These are phyloP conservation scores for Phalangium opilio DNA, from an alignment of 2,888 invertebrate species.

Conservation along the genomic window DNA sequence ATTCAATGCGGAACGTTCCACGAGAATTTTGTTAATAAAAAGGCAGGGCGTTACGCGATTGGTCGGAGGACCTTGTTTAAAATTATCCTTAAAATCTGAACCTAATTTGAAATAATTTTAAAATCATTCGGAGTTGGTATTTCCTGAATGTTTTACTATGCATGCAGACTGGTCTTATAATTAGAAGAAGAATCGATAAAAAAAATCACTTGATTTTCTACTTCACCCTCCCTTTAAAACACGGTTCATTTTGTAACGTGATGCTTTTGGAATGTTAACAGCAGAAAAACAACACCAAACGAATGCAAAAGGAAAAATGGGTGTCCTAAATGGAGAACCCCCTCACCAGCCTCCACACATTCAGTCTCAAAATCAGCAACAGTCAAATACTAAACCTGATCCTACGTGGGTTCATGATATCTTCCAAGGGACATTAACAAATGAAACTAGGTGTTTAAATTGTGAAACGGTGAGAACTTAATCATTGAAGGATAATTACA, in stretches of 20 bases:
- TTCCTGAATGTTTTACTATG: too few species aligned
- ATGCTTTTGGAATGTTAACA: slow-evolving; percentile 22
- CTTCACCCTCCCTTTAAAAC: slow-evolving; percentile 10
- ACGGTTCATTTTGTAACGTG: slow-evolving; percentile 8
- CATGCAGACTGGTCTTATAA: too few species aligned
- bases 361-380: slow-evolving; percentile 2
- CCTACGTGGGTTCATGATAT: slow-evolving; percentile 99
- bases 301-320: slow-evolving; percentile 12
- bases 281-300: slow-evolving; percentile 49
- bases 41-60: too few species aligned
- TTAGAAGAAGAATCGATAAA: too few species aligned
- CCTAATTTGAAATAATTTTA: too few species aligned
- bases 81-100: too few species aligned
- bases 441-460: slow-evolving; percentile 96
- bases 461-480: slow-evolving; percentile 77
- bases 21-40: too few species aligned
- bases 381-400: slow-evolving; percentile 42
- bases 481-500: background rate
- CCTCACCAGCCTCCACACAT: slow-evolving; percentile 4
- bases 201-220: slow-evolving; percentile 1
- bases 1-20: too few species aligned
- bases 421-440: slow-evolving; percentile 97
- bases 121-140: too few species aligned
- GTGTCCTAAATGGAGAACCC: slow-evolving; percentile 14
- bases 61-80: too few species aligned